Base-by-base conservation (phyloP, 2,888 invertebrate species). In the Caenorhabditis sulstoni region DNA sequence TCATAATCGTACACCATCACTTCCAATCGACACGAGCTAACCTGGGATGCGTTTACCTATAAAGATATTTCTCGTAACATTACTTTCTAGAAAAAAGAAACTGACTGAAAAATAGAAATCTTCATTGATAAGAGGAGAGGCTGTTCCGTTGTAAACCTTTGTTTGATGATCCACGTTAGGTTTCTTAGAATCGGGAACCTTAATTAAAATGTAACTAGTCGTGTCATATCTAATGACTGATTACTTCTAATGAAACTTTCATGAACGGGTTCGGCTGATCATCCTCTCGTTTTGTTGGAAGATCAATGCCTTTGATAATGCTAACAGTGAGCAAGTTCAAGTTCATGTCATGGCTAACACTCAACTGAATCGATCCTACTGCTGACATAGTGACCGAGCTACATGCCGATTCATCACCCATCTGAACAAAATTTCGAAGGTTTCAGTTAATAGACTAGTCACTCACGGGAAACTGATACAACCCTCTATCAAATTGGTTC, bases 301-400 rank as follows among this genome's bases (percentile, higher is more conserved):
- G 81, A 66, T 90, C 90, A n/a, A 93, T 91, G 81, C 93, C 94
- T 91, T 94, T 93, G 67, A 94, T 91, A 9, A 94, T 91, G 74
- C 92, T 91, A 9, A 94, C 93, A 0, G 93, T 93, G 39, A 94
- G 92, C 73, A 94, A 91, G 11, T 93, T 93, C 18, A 93, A 93
- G 62, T 93, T 92, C 0, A 92, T 91, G 90, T 94, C 94, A 88
- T 93, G 94, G 37, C 92, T 91, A 41, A 94, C 90, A 37, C 92
- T 92, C 16, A 94, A 90, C 87, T 94, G 93, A 53, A 94, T 90
- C 58, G 93, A 93, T 35, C 94, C 94, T 16, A 87, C 82, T 18
- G 84, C 71, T 11, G 87, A 85, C 65, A 86, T 79, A 16, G 62
- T 74, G 11, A 79, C 79, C 22, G 75, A 71, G 29, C 77, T 81